These are phyloP conservation scores for Glaucidium brasilianum DNA, from an alignment of 2,113 vertebrate genomes.

Conservation along the genomic window DNA sequence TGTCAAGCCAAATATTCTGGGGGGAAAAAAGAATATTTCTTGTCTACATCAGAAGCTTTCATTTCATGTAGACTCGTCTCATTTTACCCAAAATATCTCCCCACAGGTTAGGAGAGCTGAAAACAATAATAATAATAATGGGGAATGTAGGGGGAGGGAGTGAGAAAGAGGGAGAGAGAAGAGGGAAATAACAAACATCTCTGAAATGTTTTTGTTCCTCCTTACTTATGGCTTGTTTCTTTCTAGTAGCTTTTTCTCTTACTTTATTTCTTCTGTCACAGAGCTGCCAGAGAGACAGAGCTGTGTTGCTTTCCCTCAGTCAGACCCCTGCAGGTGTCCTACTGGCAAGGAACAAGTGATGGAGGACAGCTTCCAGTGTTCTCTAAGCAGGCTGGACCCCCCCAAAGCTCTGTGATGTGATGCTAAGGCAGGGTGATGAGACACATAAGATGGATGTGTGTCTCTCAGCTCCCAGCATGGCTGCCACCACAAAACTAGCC, in stretches of 20 bases:
- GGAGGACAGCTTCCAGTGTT: background rate
- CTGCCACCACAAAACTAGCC: background rate
- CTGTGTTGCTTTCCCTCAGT: background rate
- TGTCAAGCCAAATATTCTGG: conserved; percentile 71
- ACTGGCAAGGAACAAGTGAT: background rate
- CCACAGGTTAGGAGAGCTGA: conserved; percentile 18
- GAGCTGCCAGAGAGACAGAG: background rate
- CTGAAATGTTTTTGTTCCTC: background rate
- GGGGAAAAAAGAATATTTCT: conserved; percentile 49
- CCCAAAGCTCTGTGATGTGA: background rate
- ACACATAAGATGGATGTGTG: background rate
- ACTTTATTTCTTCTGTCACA: background rate
- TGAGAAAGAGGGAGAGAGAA: background rate
- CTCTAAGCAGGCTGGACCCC: background rate
- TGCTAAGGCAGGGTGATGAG: background rate
- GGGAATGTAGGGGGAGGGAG: background rate
- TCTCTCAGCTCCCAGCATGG: background rate
- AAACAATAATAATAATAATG: background rate
- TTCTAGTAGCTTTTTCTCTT: background rate
- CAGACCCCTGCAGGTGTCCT: background rate
- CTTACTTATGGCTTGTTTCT: background rate
- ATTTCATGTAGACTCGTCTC: conserved; percentile 46
- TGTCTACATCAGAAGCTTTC: conserved; percentile 56
- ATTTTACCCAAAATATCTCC: conserved; percentile 52
- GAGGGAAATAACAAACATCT: background rate